phyloP scores from a whole-genome alignment of 2,888 invertebrate species.

The Trichogramma dendrolimi region DNA sequence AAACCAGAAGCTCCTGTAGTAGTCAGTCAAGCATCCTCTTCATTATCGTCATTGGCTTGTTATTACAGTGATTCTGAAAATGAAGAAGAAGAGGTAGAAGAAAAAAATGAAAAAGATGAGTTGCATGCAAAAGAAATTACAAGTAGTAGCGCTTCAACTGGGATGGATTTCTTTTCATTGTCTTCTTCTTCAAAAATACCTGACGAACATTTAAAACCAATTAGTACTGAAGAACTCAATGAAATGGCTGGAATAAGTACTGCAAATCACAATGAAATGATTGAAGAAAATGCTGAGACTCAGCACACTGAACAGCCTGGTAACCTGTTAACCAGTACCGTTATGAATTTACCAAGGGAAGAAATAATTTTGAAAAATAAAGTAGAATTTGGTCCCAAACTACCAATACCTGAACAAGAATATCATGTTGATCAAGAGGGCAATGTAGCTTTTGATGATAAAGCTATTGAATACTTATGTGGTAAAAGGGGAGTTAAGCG shows the following conservation, averaged over 20 bases:
- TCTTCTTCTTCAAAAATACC: constrained; percentile 27
- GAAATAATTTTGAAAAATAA: constrained; percentile 52
- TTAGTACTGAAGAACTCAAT: constrained; percentile 9
- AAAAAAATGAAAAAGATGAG: constrained; percentile 10
- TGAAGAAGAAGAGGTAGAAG: constrained; percentile 47
- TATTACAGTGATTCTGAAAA: constrained; percentile 47
- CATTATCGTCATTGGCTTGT: constrained; percentile 42
- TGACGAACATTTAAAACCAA: constrained; percentile 11
- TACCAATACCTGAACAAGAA: constrained; percentile 49
- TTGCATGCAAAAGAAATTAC: too few species aligned
- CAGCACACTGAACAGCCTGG: constrained; percentile 5
- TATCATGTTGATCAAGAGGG: constrained; percentile 48
- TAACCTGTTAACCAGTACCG: constrained; percentile 51
- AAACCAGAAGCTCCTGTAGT: constrained; percentile 18
- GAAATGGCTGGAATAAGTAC: constrained; percentile 5
- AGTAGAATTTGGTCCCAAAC: constrained; percentile 48
- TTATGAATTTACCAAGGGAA: constrained; percentile 56
- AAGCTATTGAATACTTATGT: constrained; percentile 49
- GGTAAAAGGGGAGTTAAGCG: constrained; percentile 51
- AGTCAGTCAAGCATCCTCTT: constrained; percentile 7
- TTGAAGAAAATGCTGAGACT: too few species aligned
- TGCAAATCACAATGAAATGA: neutral
- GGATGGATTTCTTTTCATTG: constrained; percentile 47
- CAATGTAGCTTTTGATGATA: constrained; percentile 48
- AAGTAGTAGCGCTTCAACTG: constrained; percentile 10